These are phyloP conservation scores for Pocillopora grandis DNA, from an alignment of 92 coral and sea anemone genomes.

Conservation along the genomic window DNA sequence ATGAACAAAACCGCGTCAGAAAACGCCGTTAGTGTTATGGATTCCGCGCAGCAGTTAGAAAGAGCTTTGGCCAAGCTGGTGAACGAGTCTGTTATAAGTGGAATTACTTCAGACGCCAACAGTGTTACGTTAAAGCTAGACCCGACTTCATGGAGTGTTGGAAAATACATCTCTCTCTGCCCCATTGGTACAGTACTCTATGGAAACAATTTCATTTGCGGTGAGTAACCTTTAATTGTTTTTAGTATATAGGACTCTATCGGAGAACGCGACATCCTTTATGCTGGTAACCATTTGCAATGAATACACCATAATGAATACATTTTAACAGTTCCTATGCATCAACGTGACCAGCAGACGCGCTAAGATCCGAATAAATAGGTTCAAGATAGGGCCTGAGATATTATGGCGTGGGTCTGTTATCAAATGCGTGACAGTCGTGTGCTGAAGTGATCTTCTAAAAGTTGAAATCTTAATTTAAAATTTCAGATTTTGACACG, in stretches of 20 bases:
- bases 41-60: conserved; percentile 49
- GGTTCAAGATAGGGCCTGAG: no score
- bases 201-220: conserved; percentile 60
- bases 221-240: conserved; percentile 43
- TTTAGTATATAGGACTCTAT: background rate
- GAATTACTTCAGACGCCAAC: conserved; percentile 22
- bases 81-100: conserved; percentile 40
- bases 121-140: conserved; percentile 28
- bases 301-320: no score
- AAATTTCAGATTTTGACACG: background rate
- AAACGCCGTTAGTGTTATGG: conserved; percentile 57
- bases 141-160: conserved; percentile 51
- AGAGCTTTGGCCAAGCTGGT: conserved; percentile 50
- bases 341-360: no score
- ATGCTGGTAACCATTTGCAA: no score
- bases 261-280: background rate
- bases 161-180: conserved; percentile 44
- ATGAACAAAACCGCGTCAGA: conserved; percentile 37
- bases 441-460: no score
- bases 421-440: no score
- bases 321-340: no score
- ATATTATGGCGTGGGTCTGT: no score
- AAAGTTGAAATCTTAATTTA: background rate
- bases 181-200: conserved; percentile 45
- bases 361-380: no score